These are phyloP conservation scores for Temnothorax rugatulus DNA, from an alignment of 2,888 invertebrate genomes.

Conservation along the genomic window DNA sequence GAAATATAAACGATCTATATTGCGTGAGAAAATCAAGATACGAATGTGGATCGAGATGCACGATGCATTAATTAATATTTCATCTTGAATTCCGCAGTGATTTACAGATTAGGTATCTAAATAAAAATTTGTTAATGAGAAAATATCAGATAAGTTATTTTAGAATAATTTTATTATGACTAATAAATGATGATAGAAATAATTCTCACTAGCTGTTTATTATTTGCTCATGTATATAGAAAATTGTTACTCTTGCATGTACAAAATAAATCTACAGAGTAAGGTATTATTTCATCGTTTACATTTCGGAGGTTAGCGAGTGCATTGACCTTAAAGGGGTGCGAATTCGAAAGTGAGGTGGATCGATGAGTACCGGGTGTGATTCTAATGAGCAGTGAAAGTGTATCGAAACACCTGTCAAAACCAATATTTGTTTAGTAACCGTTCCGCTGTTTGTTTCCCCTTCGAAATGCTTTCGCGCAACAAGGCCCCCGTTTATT, in stretches of 20 bases:
- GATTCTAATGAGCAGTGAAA: constrained; percentile 56
- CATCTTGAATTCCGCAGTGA: not conserved
- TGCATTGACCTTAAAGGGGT: constrained; percentile 43
- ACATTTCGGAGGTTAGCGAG: constrained; percentile 4
- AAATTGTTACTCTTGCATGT: not conserved
- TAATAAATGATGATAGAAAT: constrained; percentile 8
- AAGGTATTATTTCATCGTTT: not conserved
- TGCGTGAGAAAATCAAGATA: not conserved
- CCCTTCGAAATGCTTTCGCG: constrained; percentile 24
- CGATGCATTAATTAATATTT: not conserved
- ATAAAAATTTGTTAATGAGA: not conserved
- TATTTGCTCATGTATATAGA: not conserved
- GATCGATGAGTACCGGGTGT: constrained; percentile 35
- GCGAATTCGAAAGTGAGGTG: constrained; percentile 42
- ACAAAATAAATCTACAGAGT: not conserved
- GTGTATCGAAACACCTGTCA: constrained; percentile 53
- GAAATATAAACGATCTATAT: not conserved
- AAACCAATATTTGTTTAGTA: constrained; percentile 54
- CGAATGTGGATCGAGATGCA: not conserved
- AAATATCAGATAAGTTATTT: not conserved
- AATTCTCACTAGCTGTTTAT: not conserved
- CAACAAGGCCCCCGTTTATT: constrained; percentile 33
- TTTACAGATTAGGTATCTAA: not conserved
- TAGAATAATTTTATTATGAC: constrained; percentile 2
- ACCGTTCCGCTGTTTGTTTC: constrained; percentile 48